Evolutionary conservation across 2,888 invertebrate species (phyloP), one percentile per base, ranked within the genome.

Genomic region (Tenthredo livida): DNA sequence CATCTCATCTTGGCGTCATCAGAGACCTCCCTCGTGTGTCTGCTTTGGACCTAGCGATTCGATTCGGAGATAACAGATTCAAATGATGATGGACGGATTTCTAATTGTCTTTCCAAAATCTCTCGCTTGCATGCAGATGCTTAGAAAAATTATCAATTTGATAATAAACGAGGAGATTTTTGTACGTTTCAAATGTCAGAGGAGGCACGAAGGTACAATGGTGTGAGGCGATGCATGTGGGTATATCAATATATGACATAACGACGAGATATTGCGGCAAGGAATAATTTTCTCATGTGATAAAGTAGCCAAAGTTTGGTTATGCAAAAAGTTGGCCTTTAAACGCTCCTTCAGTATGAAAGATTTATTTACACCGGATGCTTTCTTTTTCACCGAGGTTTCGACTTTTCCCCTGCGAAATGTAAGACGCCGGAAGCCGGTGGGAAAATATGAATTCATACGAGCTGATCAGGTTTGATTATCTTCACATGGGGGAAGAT

Each of bases 401-500:
- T 33, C 40, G 43, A n/a, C n/a, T 25, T 40, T 65, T 37, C 65
- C 80, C 65, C 17, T 10, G 25, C 25, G 6, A 40, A n/a, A 54
- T 40, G 43, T 50, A 25, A 61, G 37, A 83, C 43, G 78, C 78
- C 85, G 85, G 85, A 85, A 70, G 80, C 70, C 78, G 47, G 33
- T 25, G 43, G 78, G 67, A 67, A 54, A 67, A 70, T 78, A 85
- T 85, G 85, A 85, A 85, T 85, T 85, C 85, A 54, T 85, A 85
- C 85, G 85, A 85, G 65, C 80, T 65, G 82, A 83, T 83, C 82
- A 67, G 43, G 67, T 67, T 83, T 67, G 67, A 21, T 83, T 47
- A 83, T 54, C 21, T 61, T 86, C 92, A 92, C 92, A 92, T 92
- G 90, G 90, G 91, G 91, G 93, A 93, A 93, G 92, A 92, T 91